phyloP scores from a whole-genome alignment of 2,113 vertebrate species.

The Cochlearius cochlearius region DNA sequence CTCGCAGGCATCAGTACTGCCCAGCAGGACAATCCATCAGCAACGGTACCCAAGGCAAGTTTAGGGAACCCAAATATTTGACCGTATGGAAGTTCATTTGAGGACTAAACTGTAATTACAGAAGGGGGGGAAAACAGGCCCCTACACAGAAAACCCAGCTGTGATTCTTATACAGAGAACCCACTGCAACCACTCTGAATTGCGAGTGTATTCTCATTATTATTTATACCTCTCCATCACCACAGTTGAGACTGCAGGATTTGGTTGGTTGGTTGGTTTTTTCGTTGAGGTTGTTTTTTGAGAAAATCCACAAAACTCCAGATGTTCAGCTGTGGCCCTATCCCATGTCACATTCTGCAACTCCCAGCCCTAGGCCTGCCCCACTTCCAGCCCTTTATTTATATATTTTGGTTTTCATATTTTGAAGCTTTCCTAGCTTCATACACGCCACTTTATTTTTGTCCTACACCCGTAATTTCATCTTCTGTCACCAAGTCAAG shows the following conservation, averaged over 20 bases:
- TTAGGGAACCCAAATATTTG: neutral
- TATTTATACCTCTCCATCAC: neutral
- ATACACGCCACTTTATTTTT: neutral
- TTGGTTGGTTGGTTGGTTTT: neutral
- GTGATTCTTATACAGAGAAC: neutral
- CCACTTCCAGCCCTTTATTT: neutral
- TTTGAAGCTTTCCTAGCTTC: neutral
- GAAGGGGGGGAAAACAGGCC: accelerated
- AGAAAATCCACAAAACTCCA: neutral
- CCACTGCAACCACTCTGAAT: neutral
- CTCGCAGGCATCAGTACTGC: neutral
- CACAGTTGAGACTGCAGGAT: neutral
- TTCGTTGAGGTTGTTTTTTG: neutral
- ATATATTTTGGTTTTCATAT: neutral
- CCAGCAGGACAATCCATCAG: neutral
- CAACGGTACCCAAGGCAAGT: neutral
- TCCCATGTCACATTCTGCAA: neutral
- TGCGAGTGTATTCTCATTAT: neutral
- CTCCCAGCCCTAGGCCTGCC: neutral
- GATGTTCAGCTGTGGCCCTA: neutral
- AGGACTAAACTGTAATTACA: neutral
- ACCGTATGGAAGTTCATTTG: neutral
- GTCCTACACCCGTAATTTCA: neutral
- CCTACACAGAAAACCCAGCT: neutral
- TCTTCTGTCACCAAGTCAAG: neutral